Conservation (phyloP, 2,113 vertebrate genomes). For the Rana temporaria region DNA sequence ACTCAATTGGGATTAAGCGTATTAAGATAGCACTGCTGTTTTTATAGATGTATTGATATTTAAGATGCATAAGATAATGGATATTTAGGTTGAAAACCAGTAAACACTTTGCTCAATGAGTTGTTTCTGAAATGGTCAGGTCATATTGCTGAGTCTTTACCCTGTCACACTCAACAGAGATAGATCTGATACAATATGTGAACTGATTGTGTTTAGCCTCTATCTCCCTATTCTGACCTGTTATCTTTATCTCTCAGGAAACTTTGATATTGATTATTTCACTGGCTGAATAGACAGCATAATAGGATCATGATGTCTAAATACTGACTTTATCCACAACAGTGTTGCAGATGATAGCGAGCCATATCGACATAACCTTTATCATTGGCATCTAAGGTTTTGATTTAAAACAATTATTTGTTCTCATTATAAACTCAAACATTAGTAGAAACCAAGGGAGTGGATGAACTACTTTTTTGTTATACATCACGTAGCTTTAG, state of each 20-base stretch:
- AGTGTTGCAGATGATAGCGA: constrained; percentile 30
- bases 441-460: constrained; percentile 2
- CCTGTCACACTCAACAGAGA: constrained; percentile 6
- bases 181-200: constrained; percentile 26
- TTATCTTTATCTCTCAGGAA: constrained; percentile 44
- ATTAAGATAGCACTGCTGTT: too few species aligned
- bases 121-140: background rate
- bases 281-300: constrained; percentile 21
- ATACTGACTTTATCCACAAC: constrained; percentile 42
- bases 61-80: background rate
- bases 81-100: background rate
- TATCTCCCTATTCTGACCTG: constrained; percentile 17
- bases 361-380: constrained; percentile 40
- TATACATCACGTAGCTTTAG: background rate
- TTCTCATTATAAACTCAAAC: constrained; percentile 32
- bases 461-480: background rate
- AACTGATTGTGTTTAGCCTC: constrained; percentile 10
- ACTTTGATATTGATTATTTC: constrained; percentile 42
- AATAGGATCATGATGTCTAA: constrained; percentile 47
- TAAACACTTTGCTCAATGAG: background rate
- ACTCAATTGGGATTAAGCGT: too few species aligned
- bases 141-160: background rate
- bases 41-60: too few species aligned
- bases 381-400: constrained; percentile 28
- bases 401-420: constrained; percentile 42